phyloP scores from a whole-genome alignment of 1,140 invertebrate genomes.

The Lasioglossum baleicum region DNA sequence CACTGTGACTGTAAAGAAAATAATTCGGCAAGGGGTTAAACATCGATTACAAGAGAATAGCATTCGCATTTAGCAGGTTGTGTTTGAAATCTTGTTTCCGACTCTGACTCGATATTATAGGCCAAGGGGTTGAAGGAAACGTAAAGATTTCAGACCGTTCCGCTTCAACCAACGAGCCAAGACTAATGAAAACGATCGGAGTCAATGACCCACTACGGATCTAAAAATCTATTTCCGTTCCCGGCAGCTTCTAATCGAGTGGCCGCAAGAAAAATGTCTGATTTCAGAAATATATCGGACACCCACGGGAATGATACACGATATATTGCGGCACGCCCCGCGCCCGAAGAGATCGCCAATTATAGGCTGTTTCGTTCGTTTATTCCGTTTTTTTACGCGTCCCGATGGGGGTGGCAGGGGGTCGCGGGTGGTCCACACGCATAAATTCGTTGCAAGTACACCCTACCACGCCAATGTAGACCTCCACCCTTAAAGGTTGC shows the following conservation, averaged over 20 bases:
- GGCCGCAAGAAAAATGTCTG: neutral
- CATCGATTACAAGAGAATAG: too few relatives aligned
- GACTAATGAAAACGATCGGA: too few relatives aligned
- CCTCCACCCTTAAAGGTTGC: conserved; percentile 74
- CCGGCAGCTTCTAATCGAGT: neutral
- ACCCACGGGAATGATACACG: neutral
- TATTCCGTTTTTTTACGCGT: conserved; percentile 50
- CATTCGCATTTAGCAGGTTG: too few relatives aligned
- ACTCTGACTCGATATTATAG: too few relatives aligned
- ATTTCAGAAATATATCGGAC: neutral
- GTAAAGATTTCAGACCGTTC: too few relatives aligned
- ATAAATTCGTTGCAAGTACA: conserved; percentile 74
- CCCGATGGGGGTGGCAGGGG: neutral
- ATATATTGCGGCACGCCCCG: conserved; percentile 14
- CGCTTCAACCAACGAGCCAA: too few relatives aligned
- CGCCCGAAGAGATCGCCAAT: conserved; percentile 19
- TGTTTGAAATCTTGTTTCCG: too few relatives aligned
- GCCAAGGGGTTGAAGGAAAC: too few relatives aligned
- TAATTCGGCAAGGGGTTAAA: too few relatives aligned
- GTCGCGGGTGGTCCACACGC: conserved; percentile 50
- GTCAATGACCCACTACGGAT: too few relatives aligned
- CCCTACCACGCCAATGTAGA: conserved; percentile 73
- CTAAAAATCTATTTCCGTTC: neutral
- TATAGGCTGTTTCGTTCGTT: conserved; percentile 58
- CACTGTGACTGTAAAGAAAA: too few relatives aligned